Conservation (phyloP, 1,140 invertebrate species). For the Ruditapes philippinarum region DNA sequence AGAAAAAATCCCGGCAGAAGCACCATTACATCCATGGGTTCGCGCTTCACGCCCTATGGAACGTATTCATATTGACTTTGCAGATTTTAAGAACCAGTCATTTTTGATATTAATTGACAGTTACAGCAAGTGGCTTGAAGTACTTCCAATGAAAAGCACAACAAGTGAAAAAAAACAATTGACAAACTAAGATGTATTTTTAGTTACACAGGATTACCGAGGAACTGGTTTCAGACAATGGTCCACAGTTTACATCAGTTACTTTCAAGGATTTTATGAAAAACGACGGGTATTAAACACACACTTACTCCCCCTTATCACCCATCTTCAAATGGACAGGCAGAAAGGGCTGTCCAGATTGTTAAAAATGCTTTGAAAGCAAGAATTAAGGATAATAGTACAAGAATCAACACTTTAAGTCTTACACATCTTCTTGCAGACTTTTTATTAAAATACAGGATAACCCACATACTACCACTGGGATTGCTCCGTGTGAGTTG, state of each 20-base stretch:
- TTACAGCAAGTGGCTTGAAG: slow-evolving; percentile 61
- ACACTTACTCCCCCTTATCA: slow-evolving; percentile 73
- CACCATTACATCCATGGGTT: not conserved
- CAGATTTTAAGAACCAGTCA: not conserved
- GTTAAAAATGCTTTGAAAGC: slow-evolving; percentile 61
- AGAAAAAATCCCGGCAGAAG: not conserved
- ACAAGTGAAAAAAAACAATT: slow-evolving; percentile 12
- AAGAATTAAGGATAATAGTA: not conserved
- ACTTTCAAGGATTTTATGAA: slow-evolving; percentile 76
- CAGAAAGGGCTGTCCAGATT: slow-evolving; percentile 76
- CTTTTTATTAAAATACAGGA: slow-evolving; percentile 24
- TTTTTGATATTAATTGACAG: slow-evolving; percentile 45
- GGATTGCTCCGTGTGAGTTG: not conserved
- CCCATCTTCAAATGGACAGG: slow-evolving; percentile 77
- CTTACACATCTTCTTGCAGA: not conserved
- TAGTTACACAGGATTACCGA: not conserved
- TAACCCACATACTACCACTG: slow-evolving; percentile 33
- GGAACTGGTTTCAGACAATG: slow-evolving; percentile 77
- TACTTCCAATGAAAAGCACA: slow-evolving; percentile 41
- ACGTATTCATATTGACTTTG: not conserved
- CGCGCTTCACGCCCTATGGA: not conserved
- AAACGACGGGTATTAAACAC: slow-evolving; percentile 69
- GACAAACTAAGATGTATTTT: slow-evolving; percentile 13
- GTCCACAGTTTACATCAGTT: slow-evolving; percentile 66
- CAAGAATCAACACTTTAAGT: not conserved